Evolutionary conservation across 1,140 invertebrate genomes (phyloP).

Genomic region (Formica selysi): DNA sequence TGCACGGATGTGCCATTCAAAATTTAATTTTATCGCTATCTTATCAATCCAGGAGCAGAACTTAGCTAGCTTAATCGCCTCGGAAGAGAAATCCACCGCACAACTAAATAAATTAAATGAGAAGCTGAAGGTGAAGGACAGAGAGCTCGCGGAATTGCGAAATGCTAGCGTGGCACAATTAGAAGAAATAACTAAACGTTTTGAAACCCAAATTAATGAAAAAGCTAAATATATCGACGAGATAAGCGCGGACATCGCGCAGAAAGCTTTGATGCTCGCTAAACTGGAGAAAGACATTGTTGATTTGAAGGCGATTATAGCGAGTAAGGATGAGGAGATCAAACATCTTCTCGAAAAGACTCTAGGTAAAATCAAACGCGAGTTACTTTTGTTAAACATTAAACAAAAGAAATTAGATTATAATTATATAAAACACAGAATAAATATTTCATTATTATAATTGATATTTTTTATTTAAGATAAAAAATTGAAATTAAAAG

Average conservation of each 20-base stretch:
- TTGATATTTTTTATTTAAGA: not conserved
- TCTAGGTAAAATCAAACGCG: slow-evolving; percentile 73
- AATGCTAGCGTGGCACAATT: slow-evolving; percentile 76
- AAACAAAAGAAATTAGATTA: not conserved
- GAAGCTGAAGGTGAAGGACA: slow-evolving; percentile 75
- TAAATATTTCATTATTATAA: slow-evolving; percentile 47
- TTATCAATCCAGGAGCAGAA: slow-evolving; percentile 74
- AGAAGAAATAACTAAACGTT: slow-evolving; percentile 78
- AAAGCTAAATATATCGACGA: slow-evolving; percentile 80
- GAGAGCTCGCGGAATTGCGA: slow-evolving; percentile 79
- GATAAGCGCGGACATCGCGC: slow-evolving; percentile 73
- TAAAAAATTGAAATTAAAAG: not conserved
- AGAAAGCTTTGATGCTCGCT: slow-evolving; percentile 77
- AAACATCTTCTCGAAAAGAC: slow-evolving; percentile 83
- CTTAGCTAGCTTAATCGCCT: slow-evolving; percentile 67
- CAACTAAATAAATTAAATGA: slow-evolving; percentile 76
- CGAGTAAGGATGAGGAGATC: slow-evolving; percentile 83
- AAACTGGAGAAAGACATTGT: slow-evolving; percentile 80
- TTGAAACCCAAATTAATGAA: slow-evolving; percentile 77
- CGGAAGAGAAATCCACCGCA: slow-evolving; percentile 66
- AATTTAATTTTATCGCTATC: not conserved
- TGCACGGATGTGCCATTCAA: not conserved
- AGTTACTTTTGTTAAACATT: not conserved
- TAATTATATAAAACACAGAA: too few relatives aligned
- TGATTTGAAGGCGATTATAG: slow-evolving; percentile 79